Conservation (phyloP, 2,888 invertebrate species). For the Calephelis perditalis region DNA sequence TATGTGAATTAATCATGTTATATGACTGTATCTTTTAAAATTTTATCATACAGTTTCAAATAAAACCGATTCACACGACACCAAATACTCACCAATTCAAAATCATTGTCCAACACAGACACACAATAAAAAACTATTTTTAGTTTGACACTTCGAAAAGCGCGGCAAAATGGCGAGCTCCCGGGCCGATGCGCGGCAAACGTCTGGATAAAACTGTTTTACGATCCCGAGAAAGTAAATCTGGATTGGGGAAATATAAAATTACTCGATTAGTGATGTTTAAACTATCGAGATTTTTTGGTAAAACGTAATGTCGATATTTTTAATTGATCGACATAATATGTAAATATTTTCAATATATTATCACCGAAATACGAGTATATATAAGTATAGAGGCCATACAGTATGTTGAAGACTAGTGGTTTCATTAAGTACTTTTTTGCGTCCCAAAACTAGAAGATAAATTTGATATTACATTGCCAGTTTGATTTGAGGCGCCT, state of each 20-base stretch:
- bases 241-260: conserved; percentile 64
- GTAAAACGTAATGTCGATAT: background rate
- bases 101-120: conserved; percentile 51
- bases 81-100: conserved; percentile 56
- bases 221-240: conserved; percentile 48
- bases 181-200: conserved; percentile 41
- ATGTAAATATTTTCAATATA: too few relatives aligned
- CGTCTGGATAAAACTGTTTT: conserved; percentile 42
- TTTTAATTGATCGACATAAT: too few relatives aligned
- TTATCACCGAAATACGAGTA: too few relatives aligned
- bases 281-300: conserved; percentile 17
- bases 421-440: too few relatives aligned
- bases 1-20: too few relatives aligned
- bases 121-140: conserved; percentile 39
- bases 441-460: too few relatives aligned
- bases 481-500: too few relatives aligned
- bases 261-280: conserved; percentile 41
- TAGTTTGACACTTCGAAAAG: conserved; percentile 29
- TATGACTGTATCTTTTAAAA: background rate
- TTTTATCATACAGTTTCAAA: background rate
- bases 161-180: conserved; percentile 39
- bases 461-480: too few relatives aligned
- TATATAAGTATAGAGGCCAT: too few relatives aligned
- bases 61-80: conserved; percentile 13
- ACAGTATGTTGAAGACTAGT: too few relatives aligned